Conservation (phyloP, 2,113 vertebrate genomes). For the Poeciliopsis occidentalis region DNA sequence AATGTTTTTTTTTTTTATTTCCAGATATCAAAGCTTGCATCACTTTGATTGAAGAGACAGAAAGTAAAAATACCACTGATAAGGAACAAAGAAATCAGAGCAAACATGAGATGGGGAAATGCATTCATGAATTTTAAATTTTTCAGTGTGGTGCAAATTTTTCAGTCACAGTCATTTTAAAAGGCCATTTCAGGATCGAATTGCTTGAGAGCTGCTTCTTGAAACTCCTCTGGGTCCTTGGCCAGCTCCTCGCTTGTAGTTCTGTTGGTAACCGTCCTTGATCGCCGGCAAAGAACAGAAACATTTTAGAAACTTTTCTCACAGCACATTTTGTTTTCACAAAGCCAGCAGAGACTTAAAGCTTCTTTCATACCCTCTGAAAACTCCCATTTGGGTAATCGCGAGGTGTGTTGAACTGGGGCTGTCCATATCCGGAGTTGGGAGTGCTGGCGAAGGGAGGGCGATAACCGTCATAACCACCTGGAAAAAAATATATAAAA, state of each 20-base stretch:
- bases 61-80: slow-evolving; percentile 65
- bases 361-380: slow-evolving; percentile 86
- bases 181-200: slow-evolving; percentile 79
- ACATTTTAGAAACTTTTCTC: slow-evolving; percentile 26
- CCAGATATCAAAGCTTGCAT: slow-evolving; percentile 72
- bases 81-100: slow-evolving; percentile 55
- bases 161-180: slow-evolving; percentile 76
- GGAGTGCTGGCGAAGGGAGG: slow-evolving; percentile 92
- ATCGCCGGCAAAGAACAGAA: slow-evolving; percentile 32
- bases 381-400: slow-evolving; percentile 92
- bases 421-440: slow-evolving; percentile 92
- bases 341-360: slow-evolving; percentile 7
- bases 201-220: slow-evolving; percentile 88
- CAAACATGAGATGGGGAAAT: slow-evolving; percentile 71
- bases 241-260: slow-evolving; percentile 94
- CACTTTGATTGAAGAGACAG: slow-evolving; percentile 74
- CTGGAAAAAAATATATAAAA: slow-evolving; percentile 69
- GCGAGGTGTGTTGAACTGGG: slow-evolving; percentile 91
- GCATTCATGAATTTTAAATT: slow-evolving; percentile 68
- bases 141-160: slow-evolving; percentile 79
- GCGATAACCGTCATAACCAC: slow-evolving; percentile 94
- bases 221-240: slow-evolving; percentile 93
- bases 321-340: not conserved
- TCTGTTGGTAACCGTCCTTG: slow-evolving; percentile 96
- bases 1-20: slow-evolving; percentile 55